phyloP scores from a whole-genome alignment of 2,113 vertebrate genomes.

The Lamprotornis superbus region DNA sequence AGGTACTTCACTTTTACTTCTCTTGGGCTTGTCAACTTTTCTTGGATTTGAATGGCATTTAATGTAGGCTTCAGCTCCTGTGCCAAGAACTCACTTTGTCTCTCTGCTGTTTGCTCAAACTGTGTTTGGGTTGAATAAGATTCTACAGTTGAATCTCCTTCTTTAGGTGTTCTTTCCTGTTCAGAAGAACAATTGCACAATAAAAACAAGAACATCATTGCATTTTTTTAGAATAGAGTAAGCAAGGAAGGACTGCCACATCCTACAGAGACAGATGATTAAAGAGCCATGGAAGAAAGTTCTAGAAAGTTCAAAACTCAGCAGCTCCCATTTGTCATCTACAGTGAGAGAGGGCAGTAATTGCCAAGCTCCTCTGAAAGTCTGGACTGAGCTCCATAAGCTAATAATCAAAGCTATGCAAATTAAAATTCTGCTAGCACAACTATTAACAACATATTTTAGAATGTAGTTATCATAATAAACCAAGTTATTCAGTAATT shows the following conservation, averaged over 20 bases:
- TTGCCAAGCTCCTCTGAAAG: not conserved
- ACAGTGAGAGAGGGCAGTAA: not conserved
- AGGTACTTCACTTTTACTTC: slow-evolving; percentile 76
- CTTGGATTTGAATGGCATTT: not conserved
- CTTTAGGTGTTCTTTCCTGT: slow-evolving; percentile 71
- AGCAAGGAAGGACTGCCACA: not conserved
- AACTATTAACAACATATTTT: not conserved
- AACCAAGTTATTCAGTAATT: not conserved
- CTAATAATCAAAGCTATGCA: not conserved
- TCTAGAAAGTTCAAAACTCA: not conserved
- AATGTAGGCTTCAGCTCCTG: slow-evolving; percentile 43
- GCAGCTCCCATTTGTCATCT: not conserved
- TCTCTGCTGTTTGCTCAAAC: slow-evolving; percentile 62
- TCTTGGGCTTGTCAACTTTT: slow-evolving; percentile 26
- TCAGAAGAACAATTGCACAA: not conserved
- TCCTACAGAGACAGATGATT: not conserved
- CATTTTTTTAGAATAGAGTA: not conserved
- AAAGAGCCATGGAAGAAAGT: not conserved
- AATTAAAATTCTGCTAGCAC: slow-evolving; percentile 13
- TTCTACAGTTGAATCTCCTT: slow-evolving; percentile 71
- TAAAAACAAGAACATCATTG: not conserved
- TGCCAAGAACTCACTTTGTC: slow-evolving; percentile 20
- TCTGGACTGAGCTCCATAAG: not conserved
- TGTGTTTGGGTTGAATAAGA: slow-evolving; percentile 83
- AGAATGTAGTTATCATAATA: not conserved